A percentile compares a stretch with the other conserved stretches of the same genome.
phyloP scores from a whole-genome alignment of 2,797 vertebrate genomes.

The Syngnathus acus region DNA sequence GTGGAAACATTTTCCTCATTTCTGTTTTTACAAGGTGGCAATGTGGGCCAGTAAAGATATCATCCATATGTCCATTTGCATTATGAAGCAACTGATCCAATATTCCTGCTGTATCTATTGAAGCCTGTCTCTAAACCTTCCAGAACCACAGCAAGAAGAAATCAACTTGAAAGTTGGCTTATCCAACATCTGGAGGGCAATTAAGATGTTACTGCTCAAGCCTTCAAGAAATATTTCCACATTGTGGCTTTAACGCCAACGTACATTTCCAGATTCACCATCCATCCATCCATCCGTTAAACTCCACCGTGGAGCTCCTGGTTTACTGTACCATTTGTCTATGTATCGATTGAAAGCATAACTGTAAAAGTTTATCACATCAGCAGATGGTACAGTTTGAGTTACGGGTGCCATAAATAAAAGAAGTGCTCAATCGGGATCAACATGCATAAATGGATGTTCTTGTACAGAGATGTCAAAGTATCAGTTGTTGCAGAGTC shows the following conservation, averaged over 20 bases:
- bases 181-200: neutral
- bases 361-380: neutral
- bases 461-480: neutral
- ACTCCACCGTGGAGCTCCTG: neutral
- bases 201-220: slow-evolving; percentile 3
- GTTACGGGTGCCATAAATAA: neutral
- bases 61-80: neutral
- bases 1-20: no score
- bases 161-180: slow-evolving; percentile 3
- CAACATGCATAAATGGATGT: neutral
- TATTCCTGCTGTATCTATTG: neutral
- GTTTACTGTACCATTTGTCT: neutral
- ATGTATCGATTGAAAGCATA: neutral
- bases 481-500: neutral
- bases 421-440: neutral
- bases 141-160: neutral
- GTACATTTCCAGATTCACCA: neutral
- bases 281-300: neutral
- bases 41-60: neutral
- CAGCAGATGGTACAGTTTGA: neutral
- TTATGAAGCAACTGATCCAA: neutral
- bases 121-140: neutral
- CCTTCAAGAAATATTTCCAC: neutral
- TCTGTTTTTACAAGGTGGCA: no score
- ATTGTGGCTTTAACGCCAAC: neutral